phyloP scores from a whole-genome alignment of 2,113 vertebrate species.

The Engystomops pustulosus region DNA sequence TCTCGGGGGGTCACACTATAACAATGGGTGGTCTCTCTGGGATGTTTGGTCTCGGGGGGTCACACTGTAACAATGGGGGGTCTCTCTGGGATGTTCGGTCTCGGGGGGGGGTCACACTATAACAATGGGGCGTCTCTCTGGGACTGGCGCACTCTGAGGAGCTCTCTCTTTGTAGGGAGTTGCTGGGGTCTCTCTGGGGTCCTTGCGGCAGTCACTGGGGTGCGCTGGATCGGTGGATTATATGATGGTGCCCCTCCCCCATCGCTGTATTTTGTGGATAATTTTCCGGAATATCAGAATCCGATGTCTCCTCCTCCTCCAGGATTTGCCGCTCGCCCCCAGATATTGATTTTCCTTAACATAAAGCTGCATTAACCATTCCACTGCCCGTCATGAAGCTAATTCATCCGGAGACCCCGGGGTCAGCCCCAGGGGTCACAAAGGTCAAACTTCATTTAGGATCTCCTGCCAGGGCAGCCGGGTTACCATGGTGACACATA shows the following conservation, averaged over 20 bases:
- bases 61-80: neutral
- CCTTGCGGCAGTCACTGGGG: no score
- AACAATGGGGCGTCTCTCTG: neutral
- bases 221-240: no score
- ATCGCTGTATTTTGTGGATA: no score
- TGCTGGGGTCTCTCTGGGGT: neutral
- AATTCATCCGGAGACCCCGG: neutral
- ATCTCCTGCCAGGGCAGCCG: neutral
- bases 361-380: neutral
- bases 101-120: no score
- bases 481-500: constrained; percentile 12
- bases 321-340: neutral
- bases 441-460: constrained; percentile 23
- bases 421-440: neutral
- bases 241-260: no score
- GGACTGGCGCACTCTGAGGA: no score
- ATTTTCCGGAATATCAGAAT: no score
- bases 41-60: neutral
- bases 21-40: neutral
- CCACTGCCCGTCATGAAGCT: neutral
- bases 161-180: no score
- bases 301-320: no score
- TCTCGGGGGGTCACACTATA: no score
- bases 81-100: neutral
- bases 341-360: neutral